Evolutionary conservation across 2,797 vertebrate genomes (phyloP), one percentile per base, ranked within the genome.

Genomic region (Silurus lanzhouensis): DNA sequence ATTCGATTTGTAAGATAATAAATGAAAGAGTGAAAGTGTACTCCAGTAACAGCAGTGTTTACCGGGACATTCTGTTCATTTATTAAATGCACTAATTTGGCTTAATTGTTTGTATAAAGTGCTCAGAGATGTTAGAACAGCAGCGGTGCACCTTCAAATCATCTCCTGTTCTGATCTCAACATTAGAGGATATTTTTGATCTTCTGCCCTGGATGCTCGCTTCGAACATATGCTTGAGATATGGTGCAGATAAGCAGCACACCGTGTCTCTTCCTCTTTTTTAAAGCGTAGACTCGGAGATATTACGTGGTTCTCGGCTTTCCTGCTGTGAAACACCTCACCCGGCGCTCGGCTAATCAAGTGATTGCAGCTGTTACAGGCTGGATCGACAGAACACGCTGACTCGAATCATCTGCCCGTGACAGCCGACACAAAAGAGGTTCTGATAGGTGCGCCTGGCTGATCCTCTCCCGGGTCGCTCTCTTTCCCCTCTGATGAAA

Each of bases 291-390:
- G 68, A 38, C 52, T 61, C 55, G 2, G 31, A 71, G 20, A 52
- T 44, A 71, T 71, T 71, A 71, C 60, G 2, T 1, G 66, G 48
- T 52, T 57, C 48, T 71, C 19, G 1, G 52, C 27, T 55, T 55
- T 38, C 55, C 67, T 57, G 31, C 67, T 83, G 31, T 1, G 68
- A 74, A 74, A 60, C n/a, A 55, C 46, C 72, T 61, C 12, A 46
- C 52, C 25, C 7, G 2, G 9, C 9, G 20, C 74, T 38, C 25
- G 5, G 61, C 48, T 81, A 76, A 81, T 81, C 68, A 61, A 82
- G 79, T 67, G 76, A 64, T 68, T 84, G 19, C 68, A 71, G 60
- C 67, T 57, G 46, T 81, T 81, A 27, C 48, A 64, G 80, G 64
- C 38, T 48, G 48, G 66, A 81, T 66, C 19, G 60, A 61, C 77